phyloP scores from a whole-genome alignment of 2,888 invertebrate genomes.

The Diadegma fenestrale region DNA sequence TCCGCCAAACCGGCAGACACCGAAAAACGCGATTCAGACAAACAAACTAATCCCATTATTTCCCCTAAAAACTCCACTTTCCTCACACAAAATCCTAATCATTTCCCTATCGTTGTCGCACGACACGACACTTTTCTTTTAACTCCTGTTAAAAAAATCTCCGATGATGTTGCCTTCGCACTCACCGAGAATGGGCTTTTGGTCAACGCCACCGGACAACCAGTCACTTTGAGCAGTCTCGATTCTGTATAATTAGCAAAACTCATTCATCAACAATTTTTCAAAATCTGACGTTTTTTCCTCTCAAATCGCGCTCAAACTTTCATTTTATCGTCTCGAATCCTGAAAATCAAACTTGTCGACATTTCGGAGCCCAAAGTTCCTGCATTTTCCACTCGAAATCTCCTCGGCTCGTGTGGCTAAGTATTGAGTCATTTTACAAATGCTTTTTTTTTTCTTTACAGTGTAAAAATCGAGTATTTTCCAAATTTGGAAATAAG shows the following conservation, averaged over 20 bases:
- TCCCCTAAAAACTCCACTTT: not conserved
- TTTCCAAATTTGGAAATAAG: conserved; percentile 6
- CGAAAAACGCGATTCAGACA: not conserved
- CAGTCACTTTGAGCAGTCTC: conserved; percentile 71
- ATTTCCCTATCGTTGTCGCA: not conserved
- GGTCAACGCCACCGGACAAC: conserved; percentile 72
- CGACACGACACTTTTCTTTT: conserved; percentile 75
- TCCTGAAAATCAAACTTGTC: too few species aligned
- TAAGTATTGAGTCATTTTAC: not conserved
- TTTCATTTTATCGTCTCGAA: too few species aligned
- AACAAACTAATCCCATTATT: not conserved
- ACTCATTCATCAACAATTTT: not conserved
- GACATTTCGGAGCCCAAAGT: not conserved
- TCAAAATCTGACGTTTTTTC: not conserved
- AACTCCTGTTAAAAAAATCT: conserved; percentile 78
- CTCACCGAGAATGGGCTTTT: conserved; percentile 76
- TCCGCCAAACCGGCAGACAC: not conserved
- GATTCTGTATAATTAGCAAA: conserved; percentile 45
- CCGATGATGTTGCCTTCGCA: conserved; percentile 77
- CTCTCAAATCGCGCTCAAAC: not conserved
- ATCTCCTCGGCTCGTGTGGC: not conserved
- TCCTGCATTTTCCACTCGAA: not conserved
- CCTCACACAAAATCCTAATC: not conserved
- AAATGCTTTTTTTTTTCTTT: not conserved
- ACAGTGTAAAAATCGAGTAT: not conserved